phyloP scores from a whole-genome alignment of 2,888 invertebrate species.

The Trisateles emortualis region DNA sequence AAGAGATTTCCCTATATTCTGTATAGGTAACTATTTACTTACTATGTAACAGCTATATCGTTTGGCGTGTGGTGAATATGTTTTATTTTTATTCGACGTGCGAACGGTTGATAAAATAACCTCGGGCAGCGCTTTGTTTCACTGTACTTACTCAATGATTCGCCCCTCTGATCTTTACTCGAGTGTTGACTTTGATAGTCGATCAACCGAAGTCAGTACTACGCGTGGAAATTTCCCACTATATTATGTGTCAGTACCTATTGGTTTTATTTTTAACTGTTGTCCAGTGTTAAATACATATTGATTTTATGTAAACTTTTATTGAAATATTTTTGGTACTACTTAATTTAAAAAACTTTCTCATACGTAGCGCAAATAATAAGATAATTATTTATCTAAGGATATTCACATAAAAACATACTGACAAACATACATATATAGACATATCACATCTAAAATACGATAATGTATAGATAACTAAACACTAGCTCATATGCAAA shows the following conservation, averaged over 20 bases:
- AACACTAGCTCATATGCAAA: no score
- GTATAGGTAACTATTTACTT: not conserved
- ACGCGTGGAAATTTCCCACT: conserved; percentile 15
- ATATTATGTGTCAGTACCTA: not conserved
- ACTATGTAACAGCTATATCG: not conserved
- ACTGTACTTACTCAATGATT: conserved; percentile 24
- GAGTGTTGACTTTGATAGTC: conserved; percentile 40
- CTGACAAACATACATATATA: no score
- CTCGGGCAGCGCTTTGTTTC: conserved; percentile 31
- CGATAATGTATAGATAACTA: no score
- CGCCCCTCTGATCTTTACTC: conserved; percentile 28
- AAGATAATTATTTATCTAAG: no score
- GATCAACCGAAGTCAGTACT: conserved; percentile 29
- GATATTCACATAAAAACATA: no score
- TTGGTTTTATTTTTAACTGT: conserved; percentile 14
- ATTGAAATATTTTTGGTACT: no score
- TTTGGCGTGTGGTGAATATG: not conserved
- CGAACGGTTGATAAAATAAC: conserved; percentile 24
- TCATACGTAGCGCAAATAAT: no score
- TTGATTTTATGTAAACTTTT: no score
- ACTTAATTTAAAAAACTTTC: no score
- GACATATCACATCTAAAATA: no score
- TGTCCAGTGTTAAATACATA: not conserved
- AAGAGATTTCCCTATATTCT: conserved; percentile 26
- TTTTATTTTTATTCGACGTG: conserved; percentile 15